phyloP scores from a whole-genome alignment of 2,888 invertebrate genomes.

The Arctia plantaginis region DNA sequence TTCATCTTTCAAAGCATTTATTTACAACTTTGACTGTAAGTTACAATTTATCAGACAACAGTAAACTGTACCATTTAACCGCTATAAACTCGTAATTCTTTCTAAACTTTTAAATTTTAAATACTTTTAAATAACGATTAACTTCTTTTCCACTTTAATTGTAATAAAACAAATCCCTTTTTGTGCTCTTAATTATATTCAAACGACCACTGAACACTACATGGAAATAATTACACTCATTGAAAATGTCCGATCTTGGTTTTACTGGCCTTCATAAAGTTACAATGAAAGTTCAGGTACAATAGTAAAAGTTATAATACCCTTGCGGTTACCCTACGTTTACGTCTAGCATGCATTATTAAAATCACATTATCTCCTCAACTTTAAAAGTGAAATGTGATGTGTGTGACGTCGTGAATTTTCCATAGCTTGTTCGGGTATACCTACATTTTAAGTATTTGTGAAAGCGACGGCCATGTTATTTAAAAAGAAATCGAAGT shows the following conservation, averaged over 20 bases:
- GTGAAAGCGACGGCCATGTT: not conserved
- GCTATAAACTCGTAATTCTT: too few species aligned
- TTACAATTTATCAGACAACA: too few species aligned
- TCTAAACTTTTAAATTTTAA: too few species aligned
- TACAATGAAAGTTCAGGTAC: not conserved
- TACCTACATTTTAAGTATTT: not conserved
- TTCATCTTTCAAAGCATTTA: too few species aligned
- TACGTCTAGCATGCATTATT: not conserved
- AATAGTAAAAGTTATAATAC: not conserved
- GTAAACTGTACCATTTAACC: too few species aligned
- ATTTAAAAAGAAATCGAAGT: not conserved
- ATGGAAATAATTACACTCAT: not conserved
- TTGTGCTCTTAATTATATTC: not conserved
- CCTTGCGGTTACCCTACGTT: not conserved
- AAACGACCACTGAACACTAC: not conserved
- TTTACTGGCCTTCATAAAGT: not conserved
- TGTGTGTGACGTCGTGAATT: slow-evolving; percentile 1
- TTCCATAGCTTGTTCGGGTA: not conserved
- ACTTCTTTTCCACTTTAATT: not conserved
- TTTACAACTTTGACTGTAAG: too few species aligned
- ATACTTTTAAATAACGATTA: not conserved
- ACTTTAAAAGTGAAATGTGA: slow-evolving; percentile 21
- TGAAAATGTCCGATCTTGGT: not conserved
- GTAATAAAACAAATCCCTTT: not conserved
- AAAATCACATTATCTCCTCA: slow-evolving; percentile 14